Base-by-base conservation (phyloP, 2,113 vertebrate species). In the Carlito syrichta region DNA sequence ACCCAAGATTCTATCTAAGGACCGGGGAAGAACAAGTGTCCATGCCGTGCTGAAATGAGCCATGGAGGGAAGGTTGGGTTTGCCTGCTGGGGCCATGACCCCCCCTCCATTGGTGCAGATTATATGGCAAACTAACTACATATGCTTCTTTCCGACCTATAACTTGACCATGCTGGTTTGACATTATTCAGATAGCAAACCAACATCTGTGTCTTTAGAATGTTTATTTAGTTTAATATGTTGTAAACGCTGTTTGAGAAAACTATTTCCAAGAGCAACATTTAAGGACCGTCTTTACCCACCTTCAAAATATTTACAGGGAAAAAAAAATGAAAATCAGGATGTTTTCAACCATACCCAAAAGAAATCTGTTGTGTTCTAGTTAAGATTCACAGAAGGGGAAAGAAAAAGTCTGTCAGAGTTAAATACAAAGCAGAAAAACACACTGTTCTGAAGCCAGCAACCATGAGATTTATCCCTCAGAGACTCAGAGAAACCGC, bases 281-380 rank as follows among this genome's bases (percentile, higher is more conserved):
- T 90, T 90, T 96, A 95, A 94, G 96, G 69, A 96, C 58, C 68
- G 63, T 76, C 95, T 94, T 89, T 91, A 97, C n/a, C 69, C 79
- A 96, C 63, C 86, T 96, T 96, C 94, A 96, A 97, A 96, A 97
- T 97, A 96, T 98, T 98, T 96, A 96, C 63, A 86, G 71, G 81
- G 56, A 92, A 63, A n/a, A 91, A 97, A 69, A 78, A 89, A 97
- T 97, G 74, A 90, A 97, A 97, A 94, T 97, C 91, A 87, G 91
- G 97, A 97, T 92, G 95, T 96, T 97, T 96, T 91, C 93, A 81
- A 94, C 91, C 50, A 6, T 86, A 91, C 40, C 78, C 62, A 79
- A 94, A 97, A 97, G 93, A 97, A 97, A 98, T 97, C 93, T 97
- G 97, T 93, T 96, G 78, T 93, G 86, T 81, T 97, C 79, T 95